Base-by-base conservation (phyloP, 2,888 invertebrate genomes). In the Amitus sp. region DNA sequence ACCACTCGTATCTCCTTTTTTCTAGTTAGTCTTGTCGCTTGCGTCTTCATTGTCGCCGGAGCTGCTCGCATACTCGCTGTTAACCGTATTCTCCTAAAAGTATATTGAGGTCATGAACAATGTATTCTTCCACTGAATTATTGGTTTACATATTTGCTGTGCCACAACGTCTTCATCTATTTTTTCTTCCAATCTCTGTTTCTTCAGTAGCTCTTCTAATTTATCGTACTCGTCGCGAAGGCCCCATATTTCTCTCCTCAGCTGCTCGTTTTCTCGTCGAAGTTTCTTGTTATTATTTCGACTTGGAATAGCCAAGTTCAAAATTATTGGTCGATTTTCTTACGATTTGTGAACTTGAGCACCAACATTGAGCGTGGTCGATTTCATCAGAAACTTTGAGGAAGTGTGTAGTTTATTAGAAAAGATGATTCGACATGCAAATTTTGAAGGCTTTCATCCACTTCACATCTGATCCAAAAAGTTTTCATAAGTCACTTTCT, bases 271-370 rank as follows among this genome's bases (percentile, higher is more conserved):
- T 78, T 95, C 95, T 39, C 92, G 85, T 65, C 93, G 90, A 75
- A 95, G 80, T 79, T 95, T 94, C 83, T 94, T 94, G 73, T 95
- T 93, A 78, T 95, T 94, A 69, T 90, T 91, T 81, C 95, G 94
- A 69, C 95, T 94, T 94, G 83, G 15, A 83, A 81, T 19, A 39
- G 7, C n/a, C 15, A 51, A 47, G 47, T 5, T 9, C 52, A 58
- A 37, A n/a, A 2, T 30, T n/a, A 49, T 54, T 9, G 33, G n/a
- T n/a, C n/a, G n/a, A n/a, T n/a, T n/a, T n/a, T n/a, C n/a, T n/a
- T n/a, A n/a, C n/a, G n/a, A n/a, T n/a, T n/a, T n/a, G n/a, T n/a
- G n/a, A n/a, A n/a, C n/a, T n/a, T n/a, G n/a, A n/a, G n/a, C n/a
- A n/a, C n/a, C n/a, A n/a, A n/a, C n/a, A n/a, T n/a, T n/a, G n/a